phyloP scores from a whole-genome alignment of 2,888 invertebrate species.

The Hypercompe scribonia region DNA sequence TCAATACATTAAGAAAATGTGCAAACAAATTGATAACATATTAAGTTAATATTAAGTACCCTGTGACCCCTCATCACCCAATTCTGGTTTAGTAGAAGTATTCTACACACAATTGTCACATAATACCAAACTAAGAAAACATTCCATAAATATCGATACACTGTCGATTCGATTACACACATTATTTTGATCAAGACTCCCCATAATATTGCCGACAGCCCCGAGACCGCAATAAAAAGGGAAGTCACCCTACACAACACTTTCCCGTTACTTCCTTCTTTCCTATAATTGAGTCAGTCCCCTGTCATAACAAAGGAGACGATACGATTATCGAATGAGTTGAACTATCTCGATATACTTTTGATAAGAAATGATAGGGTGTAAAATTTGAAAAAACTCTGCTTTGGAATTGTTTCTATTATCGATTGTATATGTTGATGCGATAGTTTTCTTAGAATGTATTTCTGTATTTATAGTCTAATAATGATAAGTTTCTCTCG shows the following conservation, averaged over 20 bases:
- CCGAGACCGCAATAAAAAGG: constrained; percentile 43
- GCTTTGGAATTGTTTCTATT: constrained; percentile 41
- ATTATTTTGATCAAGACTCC: constrained; percentile 40
- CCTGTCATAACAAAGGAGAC: constrained; percentile 34
- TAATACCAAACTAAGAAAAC: constrained; percentile 11
- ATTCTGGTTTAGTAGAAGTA: neutral
- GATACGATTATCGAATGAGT: constrained; percentile 42
- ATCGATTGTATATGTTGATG: constrained; percentile 26
- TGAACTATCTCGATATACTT: constrained; percentile 32
- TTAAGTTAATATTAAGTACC: too few relatives aligned
- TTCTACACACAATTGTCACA: neutral
- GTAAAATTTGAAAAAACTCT: constrained; percentile 27
- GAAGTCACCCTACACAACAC: constrained; percentile 45
- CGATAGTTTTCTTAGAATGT: neutral
- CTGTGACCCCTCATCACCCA: too few relatives aligned
- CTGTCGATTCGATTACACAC: constrained; percentile 35
- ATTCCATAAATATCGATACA: constrained; percentile 23
- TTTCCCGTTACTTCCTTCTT: constrained; percentile 29
- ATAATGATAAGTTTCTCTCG: too few relatives aligned
- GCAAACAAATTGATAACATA: too few relatives aligned
- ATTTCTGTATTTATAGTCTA: neutral
- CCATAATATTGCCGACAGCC: constrained; percentile 23
- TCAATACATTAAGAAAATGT: too few relatives aligned
- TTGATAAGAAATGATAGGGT: constrained; percentile 42
- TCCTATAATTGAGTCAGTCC: constrained; percentile 46